These are phyloP conservation scores for Xenentodon cancila DNA, from an alignment of 2,797 vertebrate species.

Conservation along the genomic window DNA sequence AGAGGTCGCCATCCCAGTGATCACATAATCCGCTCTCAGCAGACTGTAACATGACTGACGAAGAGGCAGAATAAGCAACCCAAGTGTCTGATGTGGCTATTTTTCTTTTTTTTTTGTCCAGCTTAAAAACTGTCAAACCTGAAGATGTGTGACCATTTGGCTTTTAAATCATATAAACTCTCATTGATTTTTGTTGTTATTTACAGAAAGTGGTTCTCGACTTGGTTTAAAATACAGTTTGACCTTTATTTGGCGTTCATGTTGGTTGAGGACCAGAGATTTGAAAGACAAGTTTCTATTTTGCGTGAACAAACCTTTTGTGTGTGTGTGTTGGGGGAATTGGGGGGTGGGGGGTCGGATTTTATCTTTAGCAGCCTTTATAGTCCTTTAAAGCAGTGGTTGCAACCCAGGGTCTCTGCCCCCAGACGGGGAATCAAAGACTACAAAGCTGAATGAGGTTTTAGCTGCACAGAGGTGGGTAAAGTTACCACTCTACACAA, in stretches of 20 bases:
- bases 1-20: conserved; percentile 48
- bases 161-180: conserved; percentile 50
- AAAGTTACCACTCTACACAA: too few relatives aligned
- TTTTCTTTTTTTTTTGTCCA: conserved; percentile 9
- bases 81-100: conserved; percentile 16
- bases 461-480: too few relatives aligned
- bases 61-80: conserved; percentile 24
- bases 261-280: neutral
- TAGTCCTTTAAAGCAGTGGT: neutral
- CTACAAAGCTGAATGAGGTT: too few relatives aligned
- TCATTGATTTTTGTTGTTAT: conserved; percentile 43
- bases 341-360: neutral
- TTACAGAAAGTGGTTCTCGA: conserved; percentile 30
- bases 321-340: too few relatives aligned
- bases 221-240: conserved; percentile 40
- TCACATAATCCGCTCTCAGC: conserved; percentile 57
- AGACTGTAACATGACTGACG: conserved; percentile 30
- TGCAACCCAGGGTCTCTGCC: too few relatives aligned
- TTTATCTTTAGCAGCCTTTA: neutral
- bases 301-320: too few relatives aligned
- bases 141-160: conserved; percentile 46
- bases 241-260: conserved; percentile 39
- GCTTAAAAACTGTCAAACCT: conserved; percentile 22
- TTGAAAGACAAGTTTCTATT: too few relatives aligned
- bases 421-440: too few relatives aligned